Conservation (phyloP, 1,140 invertebrate genomes). For the Leptinotarsa texana region DNA sequence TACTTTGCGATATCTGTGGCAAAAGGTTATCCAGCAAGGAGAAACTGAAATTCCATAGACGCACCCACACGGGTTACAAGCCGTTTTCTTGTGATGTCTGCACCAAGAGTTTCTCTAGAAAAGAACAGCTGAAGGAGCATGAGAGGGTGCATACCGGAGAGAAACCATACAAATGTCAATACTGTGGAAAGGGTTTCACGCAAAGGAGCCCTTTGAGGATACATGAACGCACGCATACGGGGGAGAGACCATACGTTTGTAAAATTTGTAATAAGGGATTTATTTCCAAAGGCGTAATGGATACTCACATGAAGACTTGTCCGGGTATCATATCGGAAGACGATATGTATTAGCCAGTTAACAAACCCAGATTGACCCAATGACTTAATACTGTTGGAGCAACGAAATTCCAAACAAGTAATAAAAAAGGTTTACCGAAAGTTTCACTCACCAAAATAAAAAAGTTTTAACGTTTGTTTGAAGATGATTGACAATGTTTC, state of each 20-base stretch:
- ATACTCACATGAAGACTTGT: constrained; percentile 43
- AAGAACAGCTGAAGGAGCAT: constrained; percentile 65
- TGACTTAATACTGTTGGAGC: no score
- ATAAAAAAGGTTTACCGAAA: no score
- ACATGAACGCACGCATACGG: constrained; percentile 66
- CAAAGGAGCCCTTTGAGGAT: constrained; percentile 71
- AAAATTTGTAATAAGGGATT: constrained; percentile 58
- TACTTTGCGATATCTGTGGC: constrained; percentile 72
- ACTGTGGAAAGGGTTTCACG: constrained; percentile 77
- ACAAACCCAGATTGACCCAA: no score
- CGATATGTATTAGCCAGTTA: background rate
- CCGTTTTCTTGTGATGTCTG: constrained; percentile 73
- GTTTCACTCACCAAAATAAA: no score
- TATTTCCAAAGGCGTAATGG: constrained; percentile 40
- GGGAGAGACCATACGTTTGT: constrained; percentile 56
- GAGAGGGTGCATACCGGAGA: constrained; percentile 68
- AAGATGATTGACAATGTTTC: no score
- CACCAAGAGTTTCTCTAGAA: constrained; percentile 67
- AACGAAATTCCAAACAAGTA: no score
- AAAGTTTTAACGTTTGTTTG: no score
- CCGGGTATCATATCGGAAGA: constrained; percentile 19
- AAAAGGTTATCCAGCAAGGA: constrained; percentile 75
- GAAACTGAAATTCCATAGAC: constrained; percentile 70
- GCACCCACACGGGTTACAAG: constrained; percentile 74
- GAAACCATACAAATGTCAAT: constrained; percentile 66